phyloP scores from a whole-genome alignment of 2,797 vertebrate species.

The Halcyon badia region DNA sequence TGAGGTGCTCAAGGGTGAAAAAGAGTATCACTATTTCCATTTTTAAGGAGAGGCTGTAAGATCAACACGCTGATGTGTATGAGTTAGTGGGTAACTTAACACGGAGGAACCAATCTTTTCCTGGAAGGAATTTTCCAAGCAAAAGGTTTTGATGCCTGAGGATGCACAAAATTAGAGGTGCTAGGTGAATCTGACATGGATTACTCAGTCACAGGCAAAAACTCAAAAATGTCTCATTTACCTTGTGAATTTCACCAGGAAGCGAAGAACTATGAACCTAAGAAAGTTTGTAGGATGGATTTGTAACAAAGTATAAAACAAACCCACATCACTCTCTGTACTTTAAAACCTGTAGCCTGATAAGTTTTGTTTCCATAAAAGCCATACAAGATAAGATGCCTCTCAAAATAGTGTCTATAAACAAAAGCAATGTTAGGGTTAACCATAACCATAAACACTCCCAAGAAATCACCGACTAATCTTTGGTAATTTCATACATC shows the following conservation, averaged over 20 bases:
- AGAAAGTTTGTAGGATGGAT: not conserved
- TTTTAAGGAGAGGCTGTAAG: not conserved
- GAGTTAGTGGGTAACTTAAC: not conserved
- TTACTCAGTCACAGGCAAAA: not conserved
- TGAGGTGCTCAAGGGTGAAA: not conserved
- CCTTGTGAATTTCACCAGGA: not conserved
- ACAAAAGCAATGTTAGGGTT: slow-evolving; percentile 47
- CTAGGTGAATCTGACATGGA: rapidly evolving
- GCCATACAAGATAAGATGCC: slow-evolving; percentile 55
- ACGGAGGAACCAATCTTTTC: not conserved
- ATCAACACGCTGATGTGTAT: not conserved
- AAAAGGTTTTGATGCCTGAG: not conserved
- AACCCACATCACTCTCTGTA: slow-evolving; percentile 36
- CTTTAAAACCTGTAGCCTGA: slow-evolving; percentile 23
- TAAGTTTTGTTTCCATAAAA: slow-evolving; percentile 66
- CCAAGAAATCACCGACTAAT: slow-evolving; percentile 22
- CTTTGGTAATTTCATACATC: slow-evolving; percentile 42
- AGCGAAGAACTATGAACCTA: not conserved
- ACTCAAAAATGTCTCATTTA: not conserved
- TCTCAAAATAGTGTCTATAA: slow-evolving; percentile 62
- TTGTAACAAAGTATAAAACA: slow-evolving; percentile 45
- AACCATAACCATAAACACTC: slow-evolving; percentile 68
- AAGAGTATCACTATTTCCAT: not conserved
- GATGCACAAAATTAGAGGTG: not conserved
- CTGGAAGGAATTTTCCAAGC: not conserved